Percentiles rank a stretch among this genome's conserved stretches.
Evolutionary conservation across 2,797 vertebrate species (phyloP).

Genomic region (Chaetodon trifasciatus): DNA sequence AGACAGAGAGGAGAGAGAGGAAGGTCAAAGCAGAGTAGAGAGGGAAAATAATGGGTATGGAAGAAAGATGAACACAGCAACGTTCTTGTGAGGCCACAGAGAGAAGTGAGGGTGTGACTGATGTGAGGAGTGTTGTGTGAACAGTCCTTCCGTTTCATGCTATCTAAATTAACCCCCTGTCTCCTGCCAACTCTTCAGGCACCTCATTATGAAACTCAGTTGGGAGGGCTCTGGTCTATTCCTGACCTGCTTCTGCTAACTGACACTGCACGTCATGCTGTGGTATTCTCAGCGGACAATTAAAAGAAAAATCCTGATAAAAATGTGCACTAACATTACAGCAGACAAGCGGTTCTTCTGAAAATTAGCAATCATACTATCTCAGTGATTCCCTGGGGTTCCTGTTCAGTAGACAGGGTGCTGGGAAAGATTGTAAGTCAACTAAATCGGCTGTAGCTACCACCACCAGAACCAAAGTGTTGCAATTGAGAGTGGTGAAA

Average conservation of each 20-base stretch:
- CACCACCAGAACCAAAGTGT: no score
- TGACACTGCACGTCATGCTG: constrained; percentile 34
- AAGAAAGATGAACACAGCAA: constrained; percentile 28
- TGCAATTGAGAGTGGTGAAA: no score
- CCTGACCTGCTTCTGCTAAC: constrained; percentile 37
- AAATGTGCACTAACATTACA: neutral
- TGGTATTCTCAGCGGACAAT: constrained; percentile 13
- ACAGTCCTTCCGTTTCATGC: constrained; percentile 69
- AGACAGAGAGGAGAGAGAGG: constrained; percentile 18
- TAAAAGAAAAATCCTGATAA: constrained; percentile 1
- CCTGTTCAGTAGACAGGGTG: no score
- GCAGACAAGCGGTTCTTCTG: neutral
- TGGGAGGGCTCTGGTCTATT: constrained; percentile 62
- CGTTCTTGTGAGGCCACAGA: constrained; percentile 31
- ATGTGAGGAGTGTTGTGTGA: constrained; percentile 47
- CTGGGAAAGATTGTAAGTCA: neutral
- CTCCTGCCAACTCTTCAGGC: constrained; percentile 71
- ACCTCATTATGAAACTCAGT: constrained; percentile 75
- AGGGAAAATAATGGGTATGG: constrained; percentile 49
- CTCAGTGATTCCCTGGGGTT: neutral
- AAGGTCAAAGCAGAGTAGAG: constrained; percentile 21
- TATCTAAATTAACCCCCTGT: constrained; percentile 65
- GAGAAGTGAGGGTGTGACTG: constrained; percentile 40
- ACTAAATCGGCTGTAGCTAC: no score
- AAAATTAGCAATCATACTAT: constrained; percentile 4